phyloP scores from a whole-genome alignment of 2,113 vertebrate genomes.

The Mixornis gularis region DNA sequence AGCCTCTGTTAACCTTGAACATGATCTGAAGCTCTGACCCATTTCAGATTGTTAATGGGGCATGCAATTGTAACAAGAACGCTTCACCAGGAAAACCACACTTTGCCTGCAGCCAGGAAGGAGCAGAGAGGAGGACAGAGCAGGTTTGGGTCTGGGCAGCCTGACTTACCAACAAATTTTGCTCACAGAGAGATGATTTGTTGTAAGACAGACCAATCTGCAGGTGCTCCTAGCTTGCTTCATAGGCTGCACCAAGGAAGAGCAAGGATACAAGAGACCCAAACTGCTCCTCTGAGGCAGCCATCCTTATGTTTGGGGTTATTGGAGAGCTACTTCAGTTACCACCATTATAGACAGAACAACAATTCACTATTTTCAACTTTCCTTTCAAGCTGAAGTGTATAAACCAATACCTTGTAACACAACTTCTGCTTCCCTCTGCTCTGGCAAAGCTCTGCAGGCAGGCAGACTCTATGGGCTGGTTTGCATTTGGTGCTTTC shows the following conservation, averaged over 20 bases:
- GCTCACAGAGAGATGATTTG: neutral
- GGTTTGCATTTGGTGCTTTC: neutral
- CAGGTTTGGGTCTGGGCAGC: neutral
- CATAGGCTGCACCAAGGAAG: neutral
- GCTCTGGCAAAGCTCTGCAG: neutral
- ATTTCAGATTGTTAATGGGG: neutral
- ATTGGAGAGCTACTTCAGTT: neutral
- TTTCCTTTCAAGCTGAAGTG: neutral
- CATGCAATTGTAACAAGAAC: neutral
- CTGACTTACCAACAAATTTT: neutral
- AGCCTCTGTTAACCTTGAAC: conserved; percentile 19
- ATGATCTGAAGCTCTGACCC: neutral
- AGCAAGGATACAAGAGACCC: neutral
- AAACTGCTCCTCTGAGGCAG: neutral
- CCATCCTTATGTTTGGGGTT: neutral
- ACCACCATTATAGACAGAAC: neutral
- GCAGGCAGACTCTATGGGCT: neutral
- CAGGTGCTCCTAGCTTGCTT: neutral
- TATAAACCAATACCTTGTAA: neutral
- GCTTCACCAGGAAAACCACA: neutral
- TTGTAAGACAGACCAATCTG: neutral
- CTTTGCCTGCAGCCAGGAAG: neutral
- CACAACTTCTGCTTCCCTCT: neutral
- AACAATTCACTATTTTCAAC: neutral
- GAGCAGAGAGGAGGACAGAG: neutral